Evolutionary conservation across 2,888 invertebrate genomes (phyloP).

Genomic region (Diarsia dahlii): DNA sequence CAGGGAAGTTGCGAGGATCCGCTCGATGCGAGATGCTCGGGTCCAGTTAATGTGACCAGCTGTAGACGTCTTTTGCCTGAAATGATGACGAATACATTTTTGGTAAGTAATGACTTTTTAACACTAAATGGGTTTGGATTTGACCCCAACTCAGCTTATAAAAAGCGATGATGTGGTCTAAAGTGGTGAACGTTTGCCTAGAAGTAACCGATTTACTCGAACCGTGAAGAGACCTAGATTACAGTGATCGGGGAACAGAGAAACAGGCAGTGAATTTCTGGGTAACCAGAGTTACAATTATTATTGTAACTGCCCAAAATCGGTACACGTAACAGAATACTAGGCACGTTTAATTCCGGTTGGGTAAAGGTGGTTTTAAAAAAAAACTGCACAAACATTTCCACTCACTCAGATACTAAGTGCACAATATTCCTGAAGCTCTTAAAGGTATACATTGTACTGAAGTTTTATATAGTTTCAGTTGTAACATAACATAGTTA

Average conservation of each 20-base stretch:
- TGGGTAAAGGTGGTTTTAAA: too few species aligned
- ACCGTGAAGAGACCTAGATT: neutral
- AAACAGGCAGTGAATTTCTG: neutral
- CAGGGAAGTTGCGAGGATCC: too few species aligned
- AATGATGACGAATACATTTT: too few species aligned
- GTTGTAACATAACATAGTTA: neutral
- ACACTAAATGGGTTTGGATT: neutral
- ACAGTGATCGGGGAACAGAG: too few species aligned
- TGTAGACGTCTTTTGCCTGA: too few species aligned
- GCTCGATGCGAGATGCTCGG: too few species aligned
- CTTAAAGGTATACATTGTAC: slow-evolving; percentile 11
- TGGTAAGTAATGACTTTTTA: neutral
- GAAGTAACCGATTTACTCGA: neutral
- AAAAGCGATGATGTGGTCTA: neutral
- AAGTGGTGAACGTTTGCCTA: neutral
- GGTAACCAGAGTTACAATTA: too few species aligned
- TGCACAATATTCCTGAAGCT: slow-evolving; percentile 1
- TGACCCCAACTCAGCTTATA: neutral
- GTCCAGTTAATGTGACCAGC: too few species aligned
- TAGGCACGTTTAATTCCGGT: too few species aligned
- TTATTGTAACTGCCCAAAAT: neutral
- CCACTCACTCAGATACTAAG: neutral
- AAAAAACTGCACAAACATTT: neutral
- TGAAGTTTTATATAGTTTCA: slow-evolving; percentile 6
- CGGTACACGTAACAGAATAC: neutral